A percentile compares a stretch with the other conserved stretches of the same genome.
These are phyloP conservation scores for Zoanthus solanderi DNA, from an alignment of 92 coral and sea anemone species.

Conservation along the genomic window DNA sequence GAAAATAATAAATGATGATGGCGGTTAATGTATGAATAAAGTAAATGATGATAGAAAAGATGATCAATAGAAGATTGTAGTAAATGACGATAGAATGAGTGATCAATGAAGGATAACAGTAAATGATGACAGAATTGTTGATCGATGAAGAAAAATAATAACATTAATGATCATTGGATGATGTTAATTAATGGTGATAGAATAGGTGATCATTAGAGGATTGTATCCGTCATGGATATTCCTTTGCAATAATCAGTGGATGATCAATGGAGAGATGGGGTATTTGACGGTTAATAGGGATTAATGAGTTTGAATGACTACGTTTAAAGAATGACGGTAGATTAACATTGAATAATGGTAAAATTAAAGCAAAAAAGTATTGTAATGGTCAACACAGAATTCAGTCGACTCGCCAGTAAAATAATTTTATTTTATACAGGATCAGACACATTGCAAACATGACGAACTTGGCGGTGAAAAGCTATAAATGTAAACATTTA, in stretches of 20 bases:
- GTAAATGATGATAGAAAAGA: neutral
- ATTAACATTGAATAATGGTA: too few relatives aligned
- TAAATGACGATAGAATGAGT: neutral
- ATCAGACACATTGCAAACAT: too few relatives aligned
- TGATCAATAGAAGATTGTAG: neutral
- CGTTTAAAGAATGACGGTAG: neutral
- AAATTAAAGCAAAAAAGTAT: too few relatives aligned
- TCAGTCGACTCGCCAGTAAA: too few relatives aligned
- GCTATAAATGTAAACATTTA: too few relatives aligned
- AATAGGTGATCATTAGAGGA: neutral
- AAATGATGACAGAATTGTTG: neutral
- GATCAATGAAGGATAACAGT: neutral
- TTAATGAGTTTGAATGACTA: neutral
- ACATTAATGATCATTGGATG: neutral
- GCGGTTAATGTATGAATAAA: neutral
- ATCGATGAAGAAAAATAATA: neutral
- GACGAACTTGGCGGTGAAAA: too few relatives aligned
- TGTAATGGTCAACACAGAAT: too few relatives aligned
- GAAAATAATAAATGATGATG: neutral
- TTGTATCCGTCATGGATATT: neutral
- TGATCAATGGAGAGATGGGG: too few relatives aligned
- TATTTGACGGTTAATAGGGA: neutral
- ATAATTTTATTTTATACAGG: too few relatives aligned
- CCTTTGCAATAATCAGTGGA: too few relatives aligned
- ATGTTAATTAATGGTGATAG: neutral